These are phyloP conservation scores for Sinotaia quadrata DNA, from an alignment of 2,888 invertebrate genomes.

Conservation along the genomic window DNA sequence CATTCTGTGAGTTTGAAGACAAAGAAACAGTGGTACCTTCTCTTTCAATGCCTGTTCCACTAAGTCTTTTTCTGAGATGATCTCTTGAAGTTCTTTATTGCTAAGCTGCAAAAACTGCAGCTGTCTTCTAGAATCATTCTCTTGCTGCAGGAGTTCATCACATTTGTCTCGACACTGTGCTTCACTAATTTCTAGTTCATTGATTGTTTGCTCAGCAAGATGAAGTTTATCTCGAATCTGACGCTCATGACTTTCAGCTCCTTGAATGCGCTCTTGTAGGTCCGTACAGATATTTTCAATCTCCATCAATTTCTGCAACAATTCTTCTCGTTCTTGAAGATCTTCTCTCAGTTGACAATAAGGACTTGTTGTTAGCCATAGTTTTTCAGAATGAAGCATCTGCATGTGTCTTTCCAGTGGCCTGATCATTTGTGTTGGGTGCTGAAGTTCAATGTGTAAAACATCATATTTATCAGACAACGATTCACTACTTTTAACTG, in stretches of 20 bases:
- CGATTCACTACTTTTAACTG: background rate
- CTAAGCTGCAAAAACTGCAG: constrained; percentile 47
- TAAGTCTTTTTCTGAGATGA: constrained; percentile 56
- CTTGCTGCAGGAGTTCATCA: constrained; percentile 52
- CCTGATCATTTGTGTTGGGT: constrained; percentile 17
- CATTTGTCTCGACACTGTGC: constrained; percentile 50
- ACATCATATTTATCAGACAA: constrained; percentile 16
- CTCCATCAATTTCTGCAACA: constrained; percentile 43
- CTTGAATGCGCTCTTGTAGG: constrained; percentile 55
- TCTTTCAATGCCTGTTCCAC: constrained; percentile 54
- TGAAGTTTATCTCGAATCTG: constrained; percentile 57
- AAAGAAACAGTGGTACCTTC: too few species aligned
- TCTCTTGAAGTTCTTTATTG: constrained; percentile 57
- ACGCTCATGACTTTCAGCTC: constrained; percentile 51
- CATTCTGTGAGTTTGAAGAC: background rate
- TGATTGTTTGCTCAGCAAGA: constrained; percentile 59
- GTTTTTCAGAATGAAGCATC: constrained; percentile 48
- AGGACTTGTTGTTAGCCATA: constrained; percentile 46
- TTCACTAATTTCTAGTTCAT: constrained; percentile 59
- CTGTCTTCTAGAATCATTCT: constrained; percentile 50
- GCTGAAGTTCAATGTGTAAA: constrained; percentile 1
- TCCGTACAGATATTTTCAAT: constrained; percentile 54
- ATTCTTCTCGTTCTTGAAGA: constrained; percentile 39
- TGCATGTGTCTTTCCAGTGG: constrained; percentile 33
- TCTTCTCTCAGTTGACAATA: constrained; percentile 33